Conservation (phyloP, 2,888 invertebrate genomes). For the Gasteruption jaculator region DNA sequence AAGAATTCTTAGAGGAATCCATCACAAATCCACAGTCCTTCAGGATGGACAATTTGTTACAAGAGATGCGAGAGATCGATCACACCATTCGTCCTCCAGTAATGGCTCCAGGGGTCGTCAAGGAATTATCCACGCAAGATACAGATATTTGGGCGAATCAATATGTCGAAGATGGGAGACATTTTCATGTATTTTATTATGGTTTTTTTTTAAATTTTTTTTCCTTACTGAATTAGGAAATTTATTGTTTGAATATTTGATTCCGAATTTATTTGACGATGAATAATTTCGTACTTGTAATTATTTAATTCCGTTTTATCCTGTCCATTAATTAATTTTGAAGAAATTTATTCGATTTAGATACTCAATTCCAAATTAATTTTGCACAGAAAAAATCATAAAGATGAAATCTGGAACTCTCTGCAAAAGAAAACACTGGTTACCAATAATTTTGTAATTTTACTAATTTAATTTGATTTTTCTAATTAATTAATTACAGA, state of each 20-base stretch:
- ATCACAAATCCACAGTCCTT: conserved; percentile 68
- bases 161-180: conserved; percentile 52
- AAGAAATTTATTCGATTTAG: no score
- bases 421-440: no score
- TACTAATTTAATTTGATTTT: no score
- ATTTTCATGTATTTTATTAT: conserved; percentile 41
- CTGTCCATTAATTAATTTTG: no score
- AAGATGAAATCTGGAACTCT: conserved; percentile 54
- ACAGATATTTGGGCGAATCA: conserved; percentile 58
- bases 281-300: no score
- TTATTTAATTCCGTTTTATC: not conserved
- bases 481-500: no score
- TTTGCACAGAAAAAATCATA: conserved; percentile 41
- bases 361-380: no score
- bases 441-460: no score
- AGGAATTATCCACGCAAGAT: conserved; percentile 49
- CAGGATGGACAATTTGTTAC: conserved; percentile 80
- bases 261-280: no score
- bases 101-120: conserved; percentile 52
- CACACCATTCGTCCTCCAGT: conserved; percentile 52
- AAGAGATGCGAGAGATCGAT: conserved; percentile 81
- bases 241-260: no score
- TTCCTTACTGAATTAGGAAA: no score
- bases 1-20: conserved; percentile 72
- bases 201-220: conserved; percentile 9